A percentile compares a stretch with the other conserved stretches of the same genome.
These are phyloP conservation scores for Dione vanillae DNA, from an alignment of 2,888 invertebrate species.

Conservation along the genomic window DNA sequence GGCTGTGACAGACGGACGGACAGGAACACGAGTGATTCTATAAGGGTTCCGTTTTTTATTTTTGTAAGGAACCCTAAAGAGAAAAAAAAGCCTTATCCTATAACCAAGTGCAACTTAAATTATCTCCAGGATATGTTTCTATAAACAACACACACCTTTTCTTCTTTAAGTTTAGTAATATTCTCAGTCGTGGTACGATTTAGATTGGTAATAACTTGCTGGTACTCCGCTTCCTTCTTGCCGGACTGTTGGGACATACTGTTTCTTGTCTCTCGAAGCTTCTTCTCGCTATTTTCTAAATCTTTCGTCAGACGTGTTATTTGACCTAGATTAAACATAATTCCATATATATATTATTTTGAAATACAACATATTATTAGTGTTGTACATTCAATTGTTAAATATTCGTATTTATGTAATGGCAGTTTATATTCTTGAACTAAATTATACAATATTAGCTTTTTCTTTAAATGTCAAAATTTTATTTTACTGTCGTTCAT, in stretches of 20 bases:
- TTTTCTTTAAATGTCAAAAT: too few relatives aligned
- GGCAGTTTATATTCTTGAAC: background rate
- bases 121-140: background rate
- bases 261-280: slow-evolving; percentile 86
- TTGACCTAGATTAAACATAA: slow-evolving; percentile 77
- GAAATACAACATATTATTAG: too few relatives aligned
- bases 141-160: slow-evolving; percentile 81
- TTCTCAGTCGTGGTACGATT: slow-evolving; percentile 90
- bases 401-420: background rate
- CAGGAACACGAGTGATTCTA: too few relatives aligned
- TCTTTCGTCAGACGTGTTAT: slow-evolving; percentile 90
- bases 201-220: slow-evolving; percentile 88
- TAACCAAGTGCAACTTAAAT: too few relatives aligned
- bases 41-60: too few relatives aligned
- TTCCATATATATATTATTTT: background rate
- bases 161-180: slow-evolving; percentile 90
- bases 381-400: background rate
- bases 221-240: slow-evolving; percentile 91
- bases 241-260: slow-evolving; percentile 89
- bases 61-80: too few relatives aligned
- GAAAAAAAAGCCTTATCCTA: too few relatives aligned
- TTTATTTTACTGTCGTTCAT: too few relatives aligned
- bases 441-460: too few relatives aligned
- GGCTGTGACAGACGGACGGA: too few relatives aligned
- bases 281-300: slow-evolving; percentile 88